phyloP scores from a whole-genome alignment of 2,888 invertebrate genomes.

The Galeopsomyia nigrocyanea region DNA sequence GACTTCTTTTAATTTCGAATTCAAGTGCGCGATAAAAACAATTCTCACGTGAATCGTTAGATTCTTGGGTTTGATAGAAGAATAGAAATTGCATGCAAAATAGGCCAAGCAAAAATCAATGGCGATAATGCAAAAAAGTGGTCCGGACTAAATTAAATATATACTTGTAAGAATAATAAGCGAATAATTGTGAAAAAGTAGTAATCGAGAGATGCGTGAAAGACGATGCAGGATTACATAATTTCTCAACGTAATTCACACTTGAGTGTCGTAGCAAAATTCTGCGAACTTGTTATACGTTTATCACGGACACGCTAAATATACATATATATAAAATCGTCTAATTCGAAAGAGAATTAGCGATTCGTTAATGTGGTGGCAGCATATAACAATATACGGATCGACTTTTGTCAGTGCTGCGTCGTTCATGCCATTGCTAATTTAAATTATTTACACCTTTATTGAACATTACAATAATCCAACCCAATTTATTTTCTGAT shows the following conservation, averaged over 20 bases:
- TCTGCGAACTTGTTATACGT: neutral
- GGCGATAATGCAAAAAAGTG: slow-evolving; percentile 46
- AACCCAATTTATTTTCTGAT: too few relatives aligned
- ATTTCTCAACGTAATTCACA: neutral
- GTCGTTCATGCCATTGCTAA: slow-evolving; percentile 41
- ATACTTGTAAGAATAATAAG: neutral
- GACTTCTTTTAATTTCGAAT: neutral
- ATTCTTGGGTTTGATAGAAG: slow-evolving; percentile 10
- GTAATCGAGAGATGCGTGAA: slow-evolving; percentile 35
- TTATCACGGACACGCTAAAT: slow-evolving; percentile 1
- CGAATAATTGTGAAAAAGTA: slow-evolving; percentile 13
- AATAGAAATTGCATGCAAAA: slow-evolving; percentile 58
- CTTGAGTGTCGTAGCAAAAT: slow-evolving; percentile 1
- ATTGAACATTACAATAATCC: neutral
- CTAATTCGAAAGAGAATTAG: slow-evolving; percentile 11
- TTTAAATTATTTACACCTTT: neutral
- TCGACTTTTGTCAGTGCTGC: slow-evolving; percentile 38
- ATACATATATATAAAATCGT: slow-evolving; percentile 2
- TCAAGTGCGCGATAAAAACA: neutral
- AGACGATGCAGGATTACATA: slow-evolving; percentile 43
- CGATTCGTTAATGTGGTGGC: slow-evolving; percentile 50
- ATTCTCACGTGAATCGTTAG: neutral
- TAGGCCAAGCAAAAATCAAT: slow-evolving; percentile 61
- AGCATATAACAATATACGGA: slow-evolving; percentile 52
- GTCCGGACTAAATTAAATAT: too few relatives aligned